Percentiles rank a stretch among this genome's conserved stretches.
These are phyloP conservation scores for Caenorhabditis becei DNA, from an alignment of 2,888 invertebrate genomes.

Conservation along the genomic window DNA sequence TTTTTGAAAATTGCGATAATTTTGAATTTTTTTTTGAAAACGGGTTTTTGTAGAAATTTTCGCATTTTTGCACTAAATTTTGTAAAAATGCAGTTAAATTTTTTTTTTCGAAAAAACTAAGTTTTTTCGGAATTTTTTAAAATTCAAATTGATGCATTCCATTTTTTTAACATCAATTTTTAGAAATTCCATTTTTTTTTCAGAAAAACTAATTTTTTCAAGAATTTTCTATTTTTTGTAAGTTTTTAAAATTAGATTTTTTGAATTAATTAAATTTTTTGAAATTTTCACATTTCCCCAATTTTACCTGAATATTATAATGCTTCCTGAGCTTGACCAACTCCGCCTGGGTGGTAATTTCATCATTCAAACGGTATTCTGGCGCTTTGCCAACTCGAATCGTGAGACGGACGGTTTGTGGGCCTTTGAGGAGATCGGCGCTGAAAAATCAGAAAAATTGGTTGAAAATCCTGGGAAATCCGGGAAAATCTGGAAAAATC, in stretches of 20 bases:
- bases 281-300: not conserved
- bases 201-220: too few species aligned
- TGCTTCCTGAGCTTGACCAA: constrained; percentile 36
- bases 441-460: constrained; percentile 32
- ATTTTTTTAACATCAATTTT: too few species aligned
- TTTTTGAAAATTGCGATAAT: not conserved
- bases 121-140: too few species aligned
- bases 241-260: not conserved
- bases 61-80: too few species aligned
- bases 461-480: not conserved
- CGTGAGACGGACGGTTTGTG: constrained; percentile 45
- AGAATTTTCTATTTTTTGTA: not conserved
- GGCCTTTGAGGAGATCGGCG: constrained; percentile 43
- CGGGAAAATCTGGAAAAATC: not conserved
- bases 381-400: constrained; percentile 34
- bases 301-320: constrained; percentile 66
- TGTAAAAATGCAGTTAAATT: too few species aligned
- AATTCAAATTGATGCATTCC: too few species aligned
- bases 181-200: too few species aligned
- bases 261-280: not conserved
- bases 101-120: too few species aligned
- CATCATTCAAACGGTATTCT: constrained; percentile 52
- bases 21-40: not conserved
- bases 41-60: not conserved
- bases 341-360: constrained; percentile 26